Evolutionary conservation across 2,888 invertebrate genomes (phyloP).

Genomic region (Busseola fusca): DNA sequence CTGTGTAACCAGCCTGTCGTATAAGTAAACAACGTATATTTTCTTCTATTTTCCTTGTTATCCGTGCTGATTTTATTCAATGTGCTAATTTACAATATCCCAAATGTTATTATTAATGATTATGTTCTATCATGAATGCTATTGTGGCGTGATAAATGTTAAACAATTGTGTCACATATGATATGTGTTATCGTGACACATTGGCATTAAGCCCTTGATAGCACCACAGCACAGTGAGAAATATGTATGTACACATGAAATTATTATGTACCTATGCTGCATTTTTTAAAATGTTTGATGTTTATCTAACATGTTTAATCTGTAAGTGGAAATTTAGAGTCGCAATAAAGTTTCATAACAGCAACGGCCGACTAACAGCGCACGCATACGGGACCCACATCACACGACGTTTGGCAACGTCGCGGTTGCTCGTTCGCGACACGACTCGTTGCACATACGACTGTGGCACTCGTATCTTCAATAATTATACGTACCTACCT

Average conservation of each 20-base stretch:
- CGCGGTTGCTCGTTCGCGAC: slow-evolving; percentile 68
- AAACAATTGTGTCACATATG: slow-evolving; percentile 2
- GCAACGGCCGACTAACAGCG: slow-evolving; percentile 67
- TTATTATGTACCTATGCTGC: slow-evolving; percentile 18
- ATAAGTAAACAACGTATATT: slow-evolving; percentile 26
- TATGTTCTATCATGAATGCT: background rate
- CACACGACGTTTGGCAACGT: slow-evolving; percentile 80
- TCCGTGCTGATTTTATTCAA: slow-evolving; percentile 6
- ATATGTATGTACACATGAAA: slow-evolving; percentile 6
- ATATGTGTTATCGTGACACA: slow-evolving; percentile 6
- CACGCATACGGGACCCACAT: slow-evolving; percentile 71
- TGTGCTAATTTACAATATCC: slow-evolving; percentile 1
- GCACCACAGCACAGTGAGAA: slow-evolving; percentile 18
- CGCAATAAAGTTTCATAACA: slow-evolving; percentile 69
- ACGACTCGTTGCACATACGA: slow-evolving; percentile 74
- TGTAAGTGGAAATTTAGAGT: slow-evolving; percentile 51
- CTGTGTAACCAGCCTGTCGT: slow-evolving; percentile 13
- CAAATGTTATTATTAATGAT: background rate
- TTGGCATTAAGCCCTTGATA: slow-evolving; percentile 26
- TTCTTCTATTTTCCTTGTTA: slow-evolving; percentile 1
- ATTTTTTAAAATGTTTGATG: slow-evolving; percentile 24
- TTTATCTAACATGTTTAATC: slow-evolving; percentile 46
- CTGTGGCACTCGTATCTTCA: slow-evolving; percentile 74
- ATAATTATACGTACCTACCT: slow-evolving; percentile 74
- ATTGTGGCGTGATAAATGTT: background rate